These are phyloP conservation scores for Halesus radiatus DNA, from an alignment of 1,140 invertebrate species.

Conservation along the genomic window DNA sequence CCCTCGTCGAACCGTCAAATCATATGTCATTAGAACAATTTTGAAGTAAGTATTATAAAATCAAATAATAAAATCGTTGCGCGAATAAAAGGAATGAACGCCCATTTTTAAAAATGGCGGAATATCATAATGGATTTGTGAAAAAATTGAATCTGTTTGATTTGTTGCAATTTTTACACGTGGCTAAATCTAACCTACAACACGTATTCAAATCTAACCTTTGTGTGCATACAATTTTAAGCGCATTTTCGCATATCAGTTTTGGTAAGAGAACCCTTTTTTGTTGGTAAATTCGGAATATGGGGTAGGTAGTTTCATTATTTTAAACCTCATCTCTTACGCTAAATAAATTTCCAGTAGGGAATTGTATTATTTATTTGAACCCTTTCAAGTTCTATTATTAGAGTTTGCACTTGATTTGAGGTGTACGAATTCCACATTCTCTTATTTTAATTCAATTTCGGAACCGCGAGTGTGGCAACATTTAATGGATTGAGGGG, in stretches of 20 bases:
- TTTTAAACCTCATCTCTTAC: conserved; percentile 55
- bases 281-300: conserved; percentile 48
- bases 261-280: conserved; percentile 41
- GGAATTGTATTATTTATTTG: conserved; percentile 42
- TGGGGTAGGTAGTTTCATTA: conserved; percentile 29
- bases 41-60: conserved; percentile 12
- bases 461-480: conserved; percentile 37
- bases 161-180: conserved; percentile 45
- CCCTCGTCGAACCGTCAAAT: neutral
- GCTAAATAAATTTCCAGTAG: conserved; percentile 57
- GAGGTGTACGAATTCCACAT: conserved; percentile 38
- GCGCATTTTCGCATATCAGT: neutral
- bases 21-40: conserved; percentile 3
- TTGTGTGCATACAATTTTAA: neutral
- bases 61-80: conserved; percentile 30
- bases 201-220: too few species aligned
- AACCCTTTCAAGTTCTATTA: conserved; percentile 50
- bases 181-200: too few species aligned
- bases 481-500: conserved; percentile 41
- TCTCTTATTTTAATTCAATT: conserved; percentile 42
- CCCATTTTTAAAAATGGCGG: conserved; percentile 40
- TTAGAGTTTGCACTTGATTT: conserved; percentile 53
- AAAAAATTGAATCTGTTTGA: conserved; percentile 40
- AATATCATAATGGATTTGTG: conserved; percentile 28
- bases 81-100: conserved; percentile 19